Base-by-base conservation (phyloP, 2,113 vertebrate genomes). In the Panthera uncia region DNA sequence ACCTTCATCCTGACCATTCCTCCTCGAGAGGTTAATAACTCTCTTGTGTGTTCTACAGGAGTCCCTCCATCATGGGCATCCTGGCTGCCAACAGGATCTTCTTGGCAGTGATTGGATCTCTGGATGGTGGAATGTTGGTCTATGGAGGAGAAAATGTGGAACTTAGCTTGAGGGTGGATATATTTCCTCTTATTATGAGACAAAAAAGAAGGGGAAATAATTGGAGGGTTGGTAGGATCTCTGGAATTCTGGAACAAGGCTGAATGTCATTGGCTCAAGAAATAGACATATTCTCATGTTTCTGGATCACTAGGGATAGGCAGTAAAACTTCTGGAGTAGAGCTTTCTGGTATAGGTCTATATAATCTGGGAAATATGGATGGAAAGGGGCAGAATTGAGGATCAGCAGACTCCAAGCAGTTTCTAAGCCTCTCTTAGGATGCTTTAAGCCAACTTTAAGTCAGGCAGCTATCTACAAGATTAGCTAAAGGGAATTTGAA, bases 81-180 rank as follows among this genome's bases (percentile, higher is more conserved):
- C 94, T 99, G 88, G 98, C 99, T 86, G 99, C 98, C 25, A 97
- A 99, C 86, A 98, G 99, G 96, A 98, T 98, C 83, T 99, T 99
- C 98, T 98, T 99, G 97, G 98, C 97, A 96, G 98, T 99, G 98
- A 99, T 99, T 4, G 98, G 99, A 38, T 97, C 98, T 50, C 95
- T 99, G 36, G 99, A 99, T 27, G 96, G 98, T 57, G 99, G 99
- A 25, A 99, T 99, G 99, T 98, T 99, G 50, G 97, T 99, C 93
- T 99, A 99, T 1, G 99, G 99, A 38, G 99, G 99, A 84, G 99
- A 99, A 91, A 99, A 99, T 13, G 99, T 99, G 95, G 99, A 99
- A 93, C 98, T 99, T 27, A 98, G 99, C 38, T 97, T 99, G 89
- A 98, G 99, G 98, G 99, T 99, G 98, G 90, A 98, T 99, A 18